These are phyloP conservation scores for Mormyrus lacerda DNA, from an alignment of 2,113 vertebrate species.

Conservation along the genomic window DNA sequence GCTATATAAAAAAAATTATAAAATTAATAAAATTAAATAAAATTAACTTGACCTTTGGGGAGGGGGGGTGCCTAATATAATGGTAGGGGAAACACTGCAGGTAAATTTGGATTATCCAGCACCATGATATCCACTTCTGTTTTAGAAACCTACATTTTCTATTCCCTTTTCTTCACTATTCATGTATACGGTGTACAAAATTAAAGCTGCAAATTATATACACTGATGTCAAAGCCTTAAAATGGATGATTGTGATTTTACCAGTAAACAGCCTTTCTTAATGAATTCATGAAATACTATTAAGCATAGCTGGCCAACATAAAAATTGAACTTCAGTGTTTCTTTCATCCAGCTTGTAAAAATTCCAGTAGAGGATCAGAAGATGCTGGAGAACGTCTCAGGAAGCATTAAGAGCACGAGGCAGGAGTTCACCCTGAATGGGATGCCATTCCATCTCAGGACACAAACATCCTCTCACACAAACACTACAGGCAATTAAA, in stretches of 20 bases:
- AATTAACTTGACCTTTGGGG: too few species aligned
- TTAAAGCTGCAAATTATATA: neutral
- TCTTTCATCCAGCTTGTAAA: neutral
- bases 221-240: neutral
- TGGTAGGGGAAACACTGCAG: too few species aligned
- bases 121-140: neutral
- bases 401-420: neutral
- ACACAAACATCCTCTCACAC: neutral
- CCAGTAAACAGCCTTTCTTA: neutral
- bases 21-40: too few species aligned
- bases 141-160: neutral
- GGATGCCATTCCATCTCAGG: neutral
- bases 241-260: neutral
- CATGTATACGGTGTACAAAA: neutral
- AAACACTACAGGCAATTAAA: neutral
- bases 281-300: neutral
- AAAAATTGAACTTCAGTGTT: neutral
- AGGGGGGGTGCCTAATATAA: too few species aligned
- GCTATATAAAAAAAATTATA: too few species aligned
- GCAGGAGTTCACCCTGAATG: neutral
- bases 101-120: neutral
- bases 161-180: neutral
- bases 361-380: neutral
- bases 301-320: neutral
- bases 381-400: neutral